Evolutionary conservation across 1,140 invertebrate genomes (phyloP), one percentile per base, ranked within the genome.

Genomic region (Lanistes nyassanus): DNA sequence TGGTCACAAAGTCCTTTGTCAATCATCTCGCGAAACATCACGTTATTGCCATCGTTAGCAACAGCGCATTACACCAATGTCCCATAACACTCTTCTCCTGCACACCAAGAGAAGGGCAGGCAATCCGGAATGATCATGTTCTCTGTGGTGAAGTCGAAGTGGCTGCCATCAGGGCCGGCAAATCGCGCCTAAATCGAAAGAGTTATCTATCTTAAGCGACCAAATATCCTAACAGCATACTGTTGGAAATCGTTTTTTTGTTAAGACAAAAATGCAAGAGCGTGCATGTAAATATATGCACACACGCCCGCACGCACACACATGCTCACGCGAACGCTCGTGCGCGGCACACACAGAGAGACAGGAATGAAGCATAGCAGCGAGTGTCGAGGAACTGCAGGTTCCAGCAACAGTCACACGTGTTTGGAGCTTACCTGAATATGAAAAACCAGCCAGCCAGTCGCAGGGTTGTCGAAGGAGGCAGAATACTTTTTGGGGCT

Each of bases 101-200:
- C 77, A 71, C 85, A 87, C 13, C 83, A 80, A 21, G 80, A 77
- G 74, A 80, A 82, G 5, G 85, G 83, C 68, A 82, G 84, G 34
- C 74, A 75, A 66, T 85, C 76, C 34, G 85, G 85, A 19, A 85
- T 82, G 55, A 87, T 82, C 65, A 80, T 55, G 16, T 81, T 79
- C 75, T 87, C 82, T 9, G 85, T 84, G 19, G 84, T 86, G 62
- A 85, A 81, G 67, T 84, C 79, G 19, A 84, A 64, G 19, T 79
- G 79, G 21, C 76, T 79, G 23, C 39, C 56, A 37, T 79, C 78
- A 5, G 80, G 58, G 23, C 84, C 84, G 19, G 71, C 64, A 75
- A 85, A 86, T 9, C 72, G 79, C 39, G 80, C 77, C 84, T 84
- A 75, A 36, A 74, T 79, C 29, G 16, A 7, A 39, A 34, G 2